Percentiles rank a stretch among this genome's conserved stretches.
Evolutionary conservation across 2,113 vertebrate species (phyloP).

Genomic region (Aegotheles bennettii): DNA sequence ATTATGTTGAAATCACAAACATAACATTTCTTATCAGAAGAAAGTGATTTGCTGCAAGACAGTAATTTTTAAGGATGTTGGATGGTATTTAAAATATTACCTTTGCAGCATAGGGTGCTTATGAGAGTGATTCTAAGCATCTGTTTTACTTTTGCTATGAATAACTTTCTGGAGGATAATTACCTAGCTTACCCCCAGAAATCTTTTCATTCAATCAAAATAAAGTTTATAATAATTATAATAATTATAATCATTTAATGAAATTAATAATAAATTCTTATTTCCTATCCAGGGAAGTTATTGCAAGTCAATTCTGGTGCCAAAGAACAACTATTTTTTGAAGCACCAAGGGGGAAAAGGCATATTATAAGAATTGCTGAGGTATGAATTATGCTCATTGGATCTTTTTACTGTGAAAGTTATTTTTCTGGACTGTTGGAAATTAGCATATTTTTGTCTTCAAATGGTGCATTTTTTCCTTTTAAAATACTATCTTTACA

Average conservation of each 20-base stretch:
- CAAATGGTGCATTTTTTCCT: neutral
- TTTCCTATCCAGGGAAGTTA: slow-evolving; percentile 84
- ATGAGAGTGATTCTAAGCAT: neutral
- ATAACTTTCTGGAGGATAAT: neutral
- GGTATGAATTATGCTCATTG: slow-evolving; percentile 60
- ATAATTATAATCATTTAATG: neutral
- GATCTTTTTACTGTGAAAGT: neutral
- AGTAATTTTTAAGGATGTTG: neutral
- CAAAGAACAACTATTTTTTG: slow-evolving; percentile 96
- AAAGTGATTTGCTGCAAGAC: neutral
- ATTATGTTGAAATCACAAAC: neutral
- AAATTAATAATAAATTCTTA: neutral
- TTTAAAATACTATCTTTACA: neutral
- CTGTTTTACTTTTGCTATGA: neutral
- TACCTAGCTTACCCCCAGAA: neutral
- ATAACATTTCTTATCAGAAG: neutral
- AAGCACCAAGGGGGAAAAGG: slow-evolving; percentile 91
- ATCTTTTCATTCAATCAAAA: slow-evolving; percentile 1
- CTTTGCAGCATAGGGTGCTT: neutral
- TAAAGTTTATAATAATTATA: neutral
- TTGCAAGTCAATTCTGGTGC: slow-evolving; percentile 96
- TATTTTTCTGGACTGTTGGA: neutral
- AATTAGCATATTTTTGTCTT: neutral
- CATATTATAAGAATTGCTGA: slow-evolving; percentile 83
- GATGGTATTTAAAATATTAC: neutral